phyloP scores from a whole-genome alignment of 2,113 vertebrate genomes.

The Anhinga rufa region DNA sequence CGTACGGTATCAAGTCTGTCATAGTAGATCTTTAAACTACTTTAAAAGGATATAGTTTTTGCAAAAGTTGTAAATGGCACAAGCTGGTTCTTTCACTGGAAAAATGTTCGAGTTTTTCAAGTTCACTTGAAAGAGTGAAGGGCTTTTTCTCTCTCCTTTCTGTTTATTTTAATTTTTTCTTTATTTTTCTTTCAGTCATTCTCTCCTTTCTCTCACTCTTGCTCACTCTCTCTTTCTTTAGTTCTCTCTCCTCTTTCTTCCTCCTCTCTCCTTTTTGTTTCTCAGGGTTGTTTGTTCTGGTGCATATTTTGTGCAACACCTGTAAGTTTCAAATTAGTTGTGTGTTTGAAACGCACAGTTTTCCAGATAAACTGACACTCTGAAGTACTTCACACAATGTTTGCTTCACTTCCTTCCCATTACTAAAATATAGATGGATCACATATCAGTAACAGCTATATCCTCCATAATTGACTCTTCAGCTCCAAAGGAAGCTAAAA shows the following conservation, averaged over 20 bases:
- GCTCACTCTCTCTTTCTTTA: neutral
- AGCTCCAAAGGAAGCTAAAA: conserved; percentile 50
- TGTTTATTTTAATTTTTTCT: neutral
- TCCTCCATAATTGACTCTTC: conserved; percentile 2
- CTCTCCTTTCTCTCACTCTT: neutral
- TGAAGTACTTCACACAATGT: neutral
- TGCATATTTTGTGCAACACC: neutral
- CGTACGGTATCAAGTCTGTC: neutral
- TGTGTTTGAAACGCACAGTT: neutral
- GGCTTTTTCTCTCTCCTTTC: neutral
- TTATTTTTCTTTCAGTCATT: neutral
- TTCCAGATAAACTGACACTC: neutral
- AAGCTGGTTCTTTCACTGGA: neutral
- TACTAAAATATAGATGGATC: conserved; percentile 39
- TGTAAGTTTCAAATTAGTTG: neutral
- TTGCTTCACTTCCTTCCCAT: conserved; percentile 33
- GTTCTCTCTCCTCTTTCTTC: neutral
- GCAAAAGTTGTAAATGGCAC: neutral
- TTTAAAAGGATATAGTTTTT: neutral
- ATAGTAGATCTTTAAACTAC: neutral
- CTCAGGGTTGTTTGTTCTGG: neutral
- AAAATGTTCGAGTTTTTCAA: neutral
- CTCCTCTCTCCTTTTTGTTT: neutral
- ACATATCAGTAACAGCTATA: conserved; percentile 25
- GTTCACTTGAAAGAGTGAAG: neutral